Conservation (phyloP, 2,797 vertebrate species). For the Gorsachius magnificus region DNA sequence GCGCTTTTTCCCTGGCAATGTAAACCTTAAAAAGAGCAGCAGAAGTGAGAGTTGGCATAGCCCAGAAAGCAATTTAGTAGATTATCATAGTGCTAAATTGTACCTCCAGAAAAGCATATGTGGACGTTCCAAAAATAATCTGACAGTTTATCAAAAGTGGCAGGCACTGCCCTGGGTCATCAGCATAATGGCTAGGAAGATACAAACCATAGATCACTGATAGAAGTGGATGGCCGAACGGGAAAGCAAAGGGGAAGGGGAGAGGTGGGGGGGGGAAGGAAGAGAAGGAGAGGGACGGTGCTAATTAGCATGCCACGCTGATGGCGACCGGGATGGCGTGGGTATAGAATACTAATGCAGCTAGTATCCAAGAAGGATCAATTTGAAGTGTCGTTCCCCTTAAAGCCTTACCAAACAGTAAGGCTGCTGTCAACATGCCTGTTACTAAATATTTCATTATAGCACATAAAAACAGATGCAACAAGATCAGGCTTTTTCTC, state of each 20-base stretch:
- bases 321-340: background rate
- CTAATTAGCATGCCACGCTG: slow-evolving; percentile 40
- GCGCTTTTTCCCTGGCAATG: background rate
- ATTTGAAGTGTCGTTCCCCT: background rate
- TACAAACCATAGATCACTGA: background rate
- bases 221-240: background rate
- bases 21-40: background rate
- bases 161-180: slow-evolving; percentile 53
- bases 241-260: background rate
- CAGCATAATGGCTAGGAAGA: slow-evolving; percentile 31
- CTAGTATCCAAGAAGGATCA: background rate
- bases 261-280: background rate
- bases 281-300: background rate
- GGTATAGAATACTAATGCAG: slow-evolving; percentile 43
- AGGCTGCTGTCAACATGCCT: background rate
- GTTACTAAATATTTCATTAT: background rate
- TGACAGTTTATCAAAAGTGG: slow-evolving; percentile 64
- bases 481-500: background rate
- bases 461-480: background rate
- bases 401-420: background rate
- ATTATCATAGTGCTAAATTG: slow-evolving; percentile 61
- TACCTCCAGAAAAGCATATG: slow-evolving; percentile 58
- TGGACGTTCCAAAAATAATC: slow-evolving; percentile 61
- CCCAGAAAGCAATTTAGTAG: slow-evolving; percentile 50
- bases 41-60: slow-evolving; percentile 28